Percentiles rank a stretch among this genome's conserved stretches.
These are phyloP conservation scores for Motacilla alba DNA, from an alignment of 2,113 vertebrate genomes.

Conservation along the genomic window DNA sequence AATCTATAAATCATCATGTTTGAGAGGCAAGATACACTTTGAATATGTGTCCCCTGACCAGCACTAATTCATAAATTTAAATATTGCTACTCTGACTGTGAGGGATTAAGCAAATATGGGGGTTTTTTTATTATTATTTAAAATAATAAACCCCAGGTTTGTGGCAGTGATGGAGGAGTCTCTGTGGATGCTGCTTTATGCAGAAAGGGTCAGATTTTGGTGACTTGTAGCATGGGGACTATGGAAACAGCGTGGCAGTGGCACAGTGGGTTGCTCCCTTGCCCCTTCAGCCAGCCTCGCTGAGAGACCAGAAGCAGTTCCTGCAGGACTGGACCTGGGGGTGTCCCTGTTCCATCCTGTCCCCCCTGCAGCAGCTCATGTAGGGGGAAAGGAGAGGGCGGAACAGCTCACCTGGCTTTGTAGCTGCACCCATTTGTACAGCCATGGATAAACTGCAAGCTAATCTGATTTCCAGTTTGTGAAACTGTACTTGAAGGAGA, in stretches of 20 bases:
- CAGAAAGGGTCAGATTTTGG: neutral
- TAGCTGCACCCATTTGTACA: neutral
- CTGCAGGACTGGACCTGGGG: neutral
- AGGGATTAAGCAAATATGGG: neutral
- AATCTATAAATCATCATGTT: neutral
- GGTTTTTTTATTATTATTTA: neutral
- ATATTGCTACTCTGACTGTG: neutral
- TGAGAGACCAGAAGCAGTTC: neutral
- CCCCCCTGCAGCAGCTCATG: neutral
- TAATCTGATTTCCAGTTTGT: neutral
- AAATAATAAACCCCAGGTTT: neutral
- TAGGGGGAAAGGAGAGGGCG: neutral
- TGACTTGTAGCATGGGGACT: neutral
- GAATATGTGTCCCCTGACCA: neutral
- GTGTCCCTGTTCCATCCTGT: neutral
- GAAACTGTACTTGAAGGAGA: neutral
- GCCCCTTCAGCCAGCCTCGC: neutral
- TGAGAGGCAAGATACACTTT: neutral
- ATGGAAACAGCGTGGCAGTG: neutral
- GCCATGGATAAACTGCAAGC: neutral
- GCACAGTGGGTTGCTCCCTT: fast-evolving
- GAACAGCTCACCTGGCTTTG: neutral
- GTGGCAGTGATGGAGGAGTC: neutral
- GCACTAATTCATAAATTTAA: neutral
- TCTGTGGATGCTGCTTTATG: neutral